Base-by-base conservation (phyloP, 2,113 vertebrate species). In the Paradisaea rubra region DNA sequence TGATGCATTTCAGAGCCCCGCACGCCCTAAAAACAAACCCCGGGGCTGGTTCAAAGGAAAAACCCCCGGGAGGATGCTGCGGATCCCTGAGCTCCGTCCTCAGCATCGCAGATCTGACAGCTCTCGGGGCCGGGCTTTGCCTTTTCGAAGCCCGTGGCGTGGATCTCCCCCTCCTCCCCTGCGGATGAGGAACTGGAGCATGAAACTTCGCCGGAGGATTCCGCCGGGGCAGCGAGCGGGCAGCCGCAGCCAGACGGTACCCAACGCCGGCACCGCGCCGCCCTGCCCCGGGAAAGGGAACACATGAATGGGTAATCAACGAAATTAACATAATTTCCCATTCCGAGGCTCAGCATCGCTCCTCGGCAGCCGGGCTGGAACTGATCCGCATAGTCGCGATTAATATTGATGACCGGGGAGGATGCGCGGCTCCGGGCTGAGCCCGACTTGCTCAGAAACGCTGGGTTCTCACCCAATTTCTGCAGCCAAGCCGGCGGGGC, bases 131-230 rank as follows among this genome's bases (percentile, higher is more conserved):
- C 5, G 7, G 8, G 59, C n/a, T 81, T 19, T 19, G 71, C 71
- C 28, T 35, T 35, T 6, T 7, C 1, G 31, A 22, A 81, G 52
- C 33, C 20, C 49, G 3, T 5, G 8, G 54, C 20, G 35, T 4
- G 20, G 10, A 15, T 87, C 44, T 50, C 23, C 47, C 65, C 44
- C 56, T 83, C 69, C 74, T 81, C 39, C 79, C 61, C 83, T 30
- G 47, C 12, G 10, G 83, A 66, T 30, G 68, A 86, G 89, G 80
- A 95, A 95, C 72, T 94, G 96, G 96, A 95, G 94, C 94, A 78
- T 74, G 81, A 95, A 95, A 93, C 91, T 92, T 53, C 2, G 9
- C 81, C 39, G 31, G 72, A 53, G 88, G 88, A 91, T 81, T 19
- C 42, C 53, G 39, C 52, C 22, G 12, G 59, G 61, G 91, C 70